phyloP scores from a whole-genome alignment of 2,113 vertebrate genomes.

The Cygnus atratus region DNA sequence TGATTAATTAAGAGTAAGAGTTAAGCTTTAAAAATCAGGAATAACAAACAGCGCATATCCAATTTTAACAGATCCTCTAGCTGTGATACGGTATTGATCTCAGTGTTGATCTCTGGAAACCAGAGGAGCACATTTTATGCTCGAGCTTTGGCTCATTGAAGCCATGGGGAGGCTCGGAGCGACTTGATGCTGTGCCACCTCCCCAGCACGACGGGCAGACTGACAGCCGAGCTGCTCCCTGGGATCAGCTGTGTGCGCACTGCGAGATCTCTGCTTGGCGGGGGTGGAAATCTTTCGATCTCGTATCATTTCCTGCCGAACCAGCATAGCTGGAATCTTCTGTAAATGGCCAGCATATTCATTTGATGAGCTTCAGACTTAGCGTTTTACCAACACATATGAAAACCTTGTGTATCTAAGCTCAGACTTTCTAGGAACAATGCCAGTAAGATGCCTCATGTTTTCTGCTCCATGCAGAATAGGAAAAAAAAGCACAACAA shows the following conservation, averaged over 20 bases:
- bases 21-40: background rate
- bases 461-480: background rate
- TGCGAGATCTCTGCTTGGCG: background rate
- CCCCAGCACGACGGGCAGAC: background rate
- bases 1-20: background rate
- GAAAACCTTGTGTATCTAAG: constrained; percentile 9
- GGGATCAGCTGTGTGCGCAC: background rate
- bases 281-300: background rate
- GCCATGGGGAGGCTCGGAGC: rapidly evolving
- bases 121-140: background rate
- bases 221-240: rapidly evolving
- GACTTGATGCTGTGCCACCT: background rate
- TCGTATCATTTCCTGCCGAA: background rate
- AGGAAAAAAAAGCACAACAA: background rate
- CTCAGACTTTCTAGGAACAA: constrained; percentile 37
- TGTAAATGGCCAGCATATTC: background rate
- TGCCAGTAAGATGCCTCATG: constrained; percentile 30
- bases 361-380: constrained; percentile 29
- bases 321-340: constrained; percentile 2
- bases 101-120: background rate
- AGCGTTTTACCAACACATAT: background rate
- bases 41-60: background rate
- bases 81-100: background rate
- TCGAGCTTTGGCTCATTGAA: background rate
- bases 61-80: background rate